Conservation (phyloP, 2,113 vertebrate genomes). For the Hyla sarda region DNA sequence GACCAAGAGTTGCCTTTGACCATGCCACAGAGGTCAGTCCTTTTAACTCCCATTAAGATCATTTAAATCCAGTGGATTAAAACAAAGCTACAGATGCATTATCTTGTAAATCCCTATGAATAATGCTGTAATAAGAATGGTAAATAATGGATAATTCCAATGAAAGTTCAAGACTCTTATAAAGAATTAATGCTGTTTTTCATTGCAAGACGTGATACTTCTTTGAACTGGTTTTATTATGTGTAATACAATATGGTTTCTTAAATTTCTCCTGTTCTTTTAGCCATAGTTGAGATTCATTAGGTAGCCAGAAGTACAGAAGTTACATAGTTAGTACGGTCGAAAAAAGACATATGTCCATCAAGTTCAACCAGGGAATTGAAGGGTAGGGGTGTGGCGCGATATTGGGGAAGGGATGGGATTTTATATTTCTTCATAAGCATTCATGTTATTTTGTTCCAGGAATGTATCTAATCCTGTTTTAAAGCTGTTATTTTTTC, state of each 20-base stretch:
- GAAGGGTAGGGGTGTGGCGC: too few relatives aligned
- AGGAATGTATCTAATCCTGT: too few relatives aligned
- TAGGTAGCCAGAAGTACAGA: background rate
- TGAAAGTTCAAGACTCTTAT: background rate
- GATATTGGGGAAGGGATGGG: too few relatives aligned
- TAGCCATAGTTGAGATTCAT: background rate
- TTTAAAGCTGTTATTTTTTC: too few relatives aligned
- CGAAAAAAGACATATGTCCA: too few relatives aligned
- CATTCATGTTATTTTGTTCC: too few relatives aligned
- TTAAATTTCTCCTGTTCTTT: background rate
- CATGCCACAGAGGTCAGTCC: background rate
- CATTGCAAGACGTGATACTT: background rate
- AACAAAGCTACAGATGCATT: background rate
- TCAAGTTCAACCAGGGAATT: too few relatives aligned
- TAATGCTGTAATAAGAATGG: background rate
- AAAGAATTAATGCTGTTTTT: background rate
- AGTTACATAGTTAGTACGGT: too few relatives aligned
- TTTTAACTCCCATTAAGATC: background rate
- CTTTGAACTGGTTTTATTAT: background rate
- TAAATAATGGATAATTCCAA: background rate
- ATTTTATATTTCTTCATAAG: too few relatives aligned
- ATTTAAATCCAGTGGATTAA: background rate
- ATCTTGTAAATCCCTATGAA: background rate
- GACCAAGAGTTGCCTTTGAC: background rate
- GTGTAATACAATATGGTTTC: background rate